Evolutionary conservation across 2,113 vertebrate species (phyloP), one percentile per base, ranked within the genome.

Genomic region (Podiceps cristatus): DNA sequence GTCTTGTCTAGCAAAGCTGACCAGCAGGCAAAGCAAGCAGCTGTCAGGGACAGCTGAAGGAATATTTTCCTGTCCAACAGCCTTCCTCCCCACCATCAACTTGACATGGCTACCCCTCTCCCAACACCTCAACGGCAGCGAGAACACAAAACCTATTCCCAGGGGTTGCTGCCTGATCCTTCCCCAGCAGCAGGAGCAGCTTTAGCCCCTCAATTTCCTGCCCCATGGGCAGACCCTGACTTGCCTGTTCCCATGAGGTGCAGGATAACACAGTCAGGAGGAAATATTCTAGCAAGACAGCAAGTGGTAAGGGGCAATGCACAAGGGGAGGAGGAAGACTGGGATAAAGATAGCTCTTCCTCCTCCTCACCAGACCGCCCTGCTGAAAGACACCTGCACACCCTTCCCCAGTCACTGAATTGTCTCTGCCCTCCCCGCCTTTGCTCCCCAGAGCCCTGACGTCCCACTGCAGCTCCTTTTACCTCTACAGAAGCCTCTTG

Each of bases 1-100:
- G 25, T 37, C 15, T 72, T 64, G 69, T 72, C 53, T 72, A 9
- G 15, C 60, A 85, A 85, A 95, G 78, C 37, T 58, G 55, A 76
- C 13, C 25, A 49, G 35, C 2, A 73, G 44, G 40, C 29, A 77
- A 66, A 88, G 44, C 33, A 80, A 56, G 60, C 96, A 96, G 93
- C 96, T 97, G 96, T 93, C 73, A 56, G 59, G 28, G 64, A 96
- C 93, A 97, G 96, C 91, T 97, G 96, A 91, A 72, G n/a, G 81
- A 93, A 28, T 95, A 93, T 72, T 90, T 94, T 96, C 56, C 49
- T 64, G 17, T 6, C 19, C 33, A 75, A 91, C 18, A 68, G 40
- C 53, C 53, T 68, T 85, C 9, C 16, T 37, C 28, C 31, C 49
- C 49, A 40, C 9, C 23, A 35, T 64, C 25, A 29, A 25, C 18